A percentile compares a stretch with the other conserved stretches of the same genome.
Conservation (phyloP, 2,797 vertebrate species). For the Paguma larvata region DNA sequence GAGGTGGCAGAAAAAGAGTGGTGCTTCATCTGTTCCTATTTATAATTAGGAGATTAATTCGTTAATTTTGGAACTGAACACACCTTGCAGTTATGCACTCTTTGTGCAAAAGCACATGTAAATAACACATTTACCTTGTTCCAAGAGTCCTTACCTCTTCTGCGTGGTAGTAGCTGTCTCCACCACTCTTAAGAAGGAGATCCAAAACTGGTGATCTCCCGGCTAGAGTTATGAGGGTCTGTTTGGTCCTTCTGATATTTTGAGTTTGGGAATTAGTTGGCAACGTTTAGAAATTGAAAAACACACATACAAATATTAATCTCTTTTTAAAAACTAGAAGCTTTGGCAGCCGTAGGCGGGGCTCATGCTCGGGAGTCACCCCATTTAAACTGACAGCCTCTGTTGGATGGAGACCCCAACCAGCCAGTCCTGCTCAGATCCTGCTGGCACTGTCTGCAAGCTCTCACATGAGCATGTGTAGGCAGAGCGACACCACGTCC, state of each 20-base stretch:
- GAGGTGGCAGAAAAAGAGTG: rapidly evolving
- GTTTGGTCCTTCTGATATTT: background rate
- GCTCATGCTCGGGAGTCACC: background rate
- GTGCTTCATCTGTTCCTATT: background rate
- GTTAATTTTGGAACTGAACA: background rate
- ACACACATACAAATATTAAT: background rate
- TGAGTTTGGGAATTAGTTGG: background rate
- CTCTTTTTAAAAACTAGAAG: background rate
- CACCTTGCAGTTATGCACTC: background rate
- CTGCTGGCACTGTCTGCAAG: background rate
- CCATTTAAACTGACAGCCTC: background rate
- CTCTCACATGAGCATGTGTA: rapidly evolving
- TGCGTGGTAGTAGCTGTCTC: background rate
- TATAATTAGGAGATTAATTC: background rate
- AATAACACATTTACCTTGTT: too few species aligned
- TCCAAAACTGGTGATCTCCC: background rate
- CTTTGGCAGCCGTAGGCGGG: background rate
- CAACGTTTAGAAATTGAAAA: background rate
- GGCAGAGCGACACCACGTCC: rapidly evolving
- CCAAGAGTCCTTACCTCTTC: too few species aligned
- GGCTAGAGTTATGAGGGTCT: background rate
- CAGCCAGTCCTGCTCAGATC: background rate
- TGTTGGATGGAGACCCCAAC: background rate
- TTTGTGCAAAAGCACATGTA: background rate
- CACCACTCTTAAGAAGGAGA: background rate